Evolutionary conservation across 2,113 vertebrate genomes (phyloP).

Genomic region (Coryphaenoides rupestris): DNA sequence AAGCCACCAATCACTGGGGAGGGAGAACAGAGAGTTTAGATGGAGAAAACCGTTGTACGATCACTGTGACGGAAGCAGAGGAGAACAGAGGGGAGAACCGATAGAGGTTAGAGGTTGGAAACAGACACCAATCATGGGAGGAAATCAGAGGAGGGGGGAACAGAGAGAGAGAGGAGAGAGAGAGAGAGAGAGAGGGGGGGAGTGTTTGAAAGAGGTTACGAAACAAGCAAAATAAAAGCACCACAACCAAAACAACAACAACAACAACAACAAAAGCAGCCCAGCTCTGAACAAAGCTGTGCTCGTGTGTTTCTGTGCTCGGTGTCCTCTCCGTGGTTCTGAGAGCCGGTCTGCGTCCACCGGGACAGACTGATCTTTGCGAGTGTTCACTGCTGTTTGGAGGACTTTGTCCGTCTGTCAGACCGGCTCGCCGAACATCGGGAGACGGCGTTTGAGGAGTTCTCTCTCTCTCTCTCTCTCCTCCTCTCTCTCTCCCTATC

Average conservation of each 20-base stretch:
- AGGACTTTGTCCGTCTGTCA: conserved; percentile 46
- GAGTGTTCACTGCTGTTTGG: conserved; percentile 43
- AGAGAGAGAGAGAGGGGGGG: no score
- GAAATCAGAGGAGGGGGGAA: no score
- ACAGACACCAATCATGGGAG: no score
- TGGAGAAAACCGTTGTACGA: no score
- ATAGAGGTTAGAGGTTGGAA: conserved; percentile 27
- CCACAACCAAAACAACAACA: no score
- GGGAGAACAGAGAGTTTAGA: no score
- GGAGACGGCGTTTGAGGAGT: conserved; percentile 41
- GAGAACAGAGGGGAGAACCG: conserved; percentile 23
- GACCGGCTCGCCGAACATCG: conserved; percentile 27
- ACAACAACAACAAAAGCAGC: no score
- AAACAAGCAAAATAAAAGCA: no score
- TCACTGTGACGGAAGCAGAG: conserved; percentile 21
- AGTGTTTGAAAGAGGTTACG: no score
- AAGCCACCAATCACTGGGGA: conserved; percentile 79
- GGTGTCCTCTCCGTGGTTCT: conserved; percentile 20
- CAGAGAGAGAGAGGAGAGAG: no score
- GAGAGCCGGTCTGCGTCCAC: no score
- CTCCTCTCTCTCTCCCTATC: no score
- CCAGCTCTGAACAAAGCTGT: conserved; percentile 7
- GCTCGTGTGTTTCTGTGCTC: conserved; percentile 12
- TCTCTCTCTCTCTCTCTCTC: conserved; percentile 24
- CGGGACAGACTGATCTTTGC: conserved; percentile 13